Evolutionary conservation across 1,140 invertebrate species (phyloP), one percentile per base, ranked within the genome.

Genomic region (Drosophila ficusphila): DNA sequence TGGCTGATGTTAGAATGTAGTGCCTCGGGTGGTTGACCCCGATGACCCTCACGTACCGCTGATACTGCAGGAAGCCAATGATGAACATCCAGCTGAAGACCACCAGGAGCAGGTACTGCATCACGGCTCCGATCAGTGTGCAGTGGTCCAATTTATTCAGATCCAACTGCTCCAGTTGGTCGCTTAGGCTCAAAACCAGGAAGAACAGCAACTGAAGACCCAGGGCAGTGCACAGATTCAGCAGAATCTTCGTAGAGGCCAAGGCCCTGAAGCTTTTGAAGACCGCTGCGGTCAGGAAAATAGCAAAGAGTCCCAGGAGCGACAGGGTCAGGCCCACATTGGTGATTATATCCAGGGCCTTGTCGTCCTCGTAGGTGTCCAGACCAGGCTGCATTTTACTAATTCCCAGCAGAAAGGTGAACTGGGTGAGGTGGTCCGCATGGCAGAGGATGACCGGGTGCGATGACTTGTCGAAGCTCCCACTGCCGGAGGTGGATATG

Each of bases 1-100:
- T 18, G 5, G 93, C 92, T 27, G 93, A 92, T 79, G 93, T 93
- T 1, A 93, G 53, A 65, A 94, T 92, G 71, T 93, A 93, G 58
- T 93, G 91, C 2, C 89, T 89, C 5, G 93, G 93, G 21, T 93
- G 91, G 18, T 86, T 79, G 2, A 92, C 92, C 3, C 93, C 93
- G 8, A 95, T 89, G 3, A 95, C 93, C 39, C 92, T 89, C 0
- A 95, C 94, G 71, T 94, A 95, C 53, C 94, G 91, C 53, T 93
- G 92, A 79, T 94, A 95, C 88, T 95, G 94, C 46, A 95, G 86
- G 42, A 93, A 79, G 3, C 94, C 94, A 3, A 94, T 94, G n/a
- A 95, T 93, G 7, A 95, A 73, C 94, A 95, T 95, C 94, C 94
- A 95, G 76, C 92, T 93, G 73, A 95, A 95, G 67, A 94, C 92